Base-by-base conservation (phyloP, 1,140 invertebrate species). In the Psix sp. region DNA sequence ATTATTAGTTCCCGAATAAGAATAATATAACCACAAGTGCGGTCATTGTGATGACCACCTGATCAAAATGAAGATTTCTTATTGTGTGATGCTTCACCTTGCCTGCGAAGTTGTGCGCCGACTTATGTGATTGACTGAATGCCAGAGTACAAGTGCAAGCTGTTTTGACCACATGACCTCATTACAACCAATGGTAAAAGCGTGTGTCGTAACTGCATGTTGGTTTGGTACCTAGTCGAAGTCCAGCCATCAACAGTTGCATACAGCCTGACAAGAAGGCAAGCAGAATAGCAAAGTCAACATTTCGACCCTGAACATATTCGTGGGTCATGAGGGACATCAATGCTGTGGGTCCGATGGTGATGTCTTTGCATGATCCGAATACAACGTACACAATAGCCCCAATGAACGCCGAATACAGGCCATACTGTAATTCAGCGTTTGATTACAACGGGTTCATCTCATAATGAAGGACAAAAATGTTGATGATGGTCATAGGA, bases 361-460 rank as follows among this genome's bases (percentile, higher is more conserved):
- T 96, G 49, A 97, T 94, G 81, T 97, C 95, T 77, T 95, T 95
- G 77, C 95, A 95, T 3, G 94, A 95, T 14, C 96, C 96, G 74
- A 98, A 91, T 48, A 98, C 78, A 39, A 92, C 91, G 85, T 98
- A 98, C n/a, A 98, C 89, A 82, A 97, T 94, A 72, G 94, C 95
- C 3, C 96, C 95, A 87, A 96, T 92, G 84, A 98, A 97, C 0
- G 95, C 94, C 0, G 95, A 95, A 84, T 98, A 98, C 5, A 98
- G 88, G 0, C 96, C 96, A 84, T 95, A 95, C 92, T 96, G 88
- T 40, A 91, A 90, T 76, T 71, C 77, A 75, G 65, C 76, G 74
- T 20, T 18, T 56, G 36, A n/a, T 63, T 48, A 57, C 16, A 59
- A 59, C 40, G 46, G 10, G 0, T 38, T n/a, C 9, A 11, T 13